Conservation (phyloP, 2,113 vertebrate species). For the Chaetops frenatus region DNA sequence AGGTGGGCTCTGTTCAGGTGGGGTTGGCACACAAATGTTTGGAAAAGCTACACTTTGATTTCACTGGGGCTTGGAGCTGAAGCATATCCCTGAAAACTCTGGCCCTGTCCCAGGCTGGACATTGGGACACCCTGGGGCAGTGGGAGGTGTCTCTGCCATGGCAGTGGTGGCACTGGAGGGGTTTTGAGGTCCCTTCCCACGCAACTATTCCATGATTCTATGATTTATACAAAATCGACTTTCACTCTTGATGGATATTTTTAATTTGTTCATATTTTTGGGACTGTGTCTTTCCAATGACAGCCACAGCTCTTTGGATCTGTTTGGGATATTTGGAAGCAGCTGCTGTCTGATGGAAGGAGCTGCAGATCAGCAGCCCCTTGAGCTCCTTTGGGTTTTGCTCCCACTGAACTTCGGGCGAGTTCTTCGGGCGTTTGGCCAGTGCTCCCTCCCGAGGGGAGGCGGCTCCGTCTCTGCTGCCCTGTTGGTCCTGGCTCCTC, state of each 20-base stretch:
- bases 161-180: background rate
- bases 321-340: background rate
- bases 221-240: background rate
- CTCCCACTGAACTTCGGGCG: accelerated
- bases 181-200: accelerated
- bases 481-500: background rate
- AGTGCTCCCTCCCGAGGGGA: accelerated
- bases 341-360: background rate
- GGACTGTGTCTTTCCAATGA: accelerated
- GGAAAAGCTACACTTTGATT: background rate
- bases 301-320: background rate
- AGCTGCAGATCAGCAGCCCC: background rate
- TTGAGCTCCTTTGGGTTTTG: background rate
- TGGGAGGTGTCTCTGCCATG: background rate
- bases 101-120: background rate
- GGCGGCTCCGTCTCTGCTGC: background rate
- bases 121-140: background rate
- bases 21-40: accelerated
- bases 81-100: background rate
- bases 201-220: background rate
- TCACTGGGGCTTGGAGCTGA: accelerated
- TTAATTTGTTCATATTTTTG: background rate
- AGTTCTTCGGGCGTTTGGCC: background rate
- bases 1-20: accelerated
- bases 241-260: background rate